A percentile compares a stretch with the other conserved stretches of the same genome.
Conservation (phyloP, 2,113 vertebrate species). For the Megaceryle maxima region DNA sequence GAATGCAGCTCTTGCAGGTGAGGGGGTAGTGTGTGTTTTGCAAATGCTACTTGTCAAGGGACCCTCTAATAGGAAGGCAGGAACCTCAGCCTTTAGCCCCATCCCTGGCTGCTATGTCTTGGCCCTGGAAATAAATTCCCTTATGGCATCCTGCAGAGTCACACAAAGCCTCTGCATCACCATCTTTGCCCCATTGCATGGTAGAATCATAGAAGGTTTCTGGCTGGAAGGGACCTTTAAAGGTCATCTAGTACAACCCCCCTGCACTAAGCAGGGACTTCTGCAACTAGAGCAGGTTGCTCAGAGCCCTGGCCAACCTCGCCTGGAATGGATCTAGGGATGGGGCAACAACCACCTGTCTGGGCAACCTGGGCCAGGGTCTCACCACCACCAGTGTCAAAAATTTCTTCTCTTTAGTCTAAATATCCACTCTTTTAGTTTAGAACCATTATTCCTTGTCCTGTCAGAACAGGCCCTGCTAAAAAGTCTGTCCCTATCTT, state of each 20-base stretch:
- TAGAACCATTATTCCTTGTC: neutral
- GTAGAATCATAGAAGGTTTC: neutral
- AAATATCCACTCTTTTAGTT: neutral
- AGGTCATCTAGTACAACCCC: neutral
- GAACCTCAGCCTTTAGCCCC: neutral
- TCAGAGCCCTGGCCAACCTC: neutral
- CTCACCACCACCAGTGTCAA: neutral
- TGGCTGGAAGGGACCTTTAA: neutral
- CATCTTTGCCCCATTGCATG: neutral
- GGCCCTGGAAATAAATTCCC: neutral
- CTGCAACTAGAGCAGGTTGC: neutral
- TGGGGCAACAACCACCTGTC: neutral
- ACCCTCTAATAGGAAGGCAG: neutral
- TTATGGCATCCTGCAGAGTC: neutral
- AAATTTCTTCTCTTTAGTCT: neutral
- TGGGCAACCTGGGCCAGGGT: neutral
- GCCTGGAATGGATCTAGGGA: neutral
- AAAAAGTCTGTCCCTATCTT: neutral
- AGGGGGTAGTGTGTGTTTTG: neutral
- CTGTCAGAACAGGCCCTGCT: neutral
- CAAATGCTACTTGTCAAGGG: neutral
- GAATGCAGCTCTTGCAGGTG: neutral
- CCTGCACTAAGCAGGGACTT: neutral
- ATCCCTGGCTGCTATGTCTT: neutral
- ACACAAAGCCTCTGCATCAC: neutral